phyloP scores from a whole-genome alignment of 2,113 vertebrate genomes.

The Carassius carassius region DNA sequence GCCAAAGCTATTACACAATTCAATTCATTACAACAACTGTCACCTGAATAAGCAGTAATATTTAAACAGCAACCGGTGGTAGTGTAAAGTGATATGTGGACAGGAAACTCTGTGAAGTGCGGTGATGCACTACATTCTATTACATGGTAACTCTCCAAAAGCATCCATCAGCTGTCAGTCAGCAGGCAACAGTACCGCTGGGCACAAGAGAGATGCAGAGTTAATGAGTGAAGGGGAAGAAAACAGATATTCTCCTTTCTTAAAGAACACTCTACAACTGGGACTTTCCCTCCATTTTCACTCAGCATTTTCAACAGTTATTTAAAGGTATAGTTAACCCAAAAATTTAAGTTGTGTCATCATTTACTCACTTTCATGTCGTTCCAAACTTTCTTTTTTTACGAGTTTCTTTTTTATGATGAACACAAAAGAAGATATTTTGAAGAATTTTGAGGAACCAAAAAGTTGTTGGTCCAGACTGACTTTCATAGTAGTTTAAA shows the following conservation, averaged over 20 bases:
- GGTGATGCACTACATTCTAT: conserved; percentile 60
- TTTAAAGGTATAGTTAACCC: too few species aligned
- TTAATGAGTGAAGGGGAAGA: conserved; percentile 72
- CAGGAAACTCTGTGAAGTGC: conserved; percentile 55
- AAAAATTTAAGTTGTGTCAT: too few species aligned
- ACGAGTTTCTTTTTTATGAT: too few species aligned
- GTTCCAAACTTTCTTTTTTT: too few species aligned
- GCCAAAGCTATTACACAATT: conserved; percentile 1
- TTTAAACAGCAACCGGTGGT: not conserved
- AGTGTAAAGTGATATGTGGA: conserved; percentile 1
- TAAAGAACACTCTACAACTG: conserved; percentile 4
- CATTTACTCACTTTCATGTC: too few species aligned
- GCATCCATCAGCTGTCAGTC: conserved; percentile 73
- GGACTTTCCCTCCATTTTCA: conserved; percentile 31
- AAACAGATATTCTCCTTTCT: conserved; percentile 27
- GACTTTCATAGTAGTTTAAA: too few species aligned
- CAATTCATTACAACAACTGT: conserved; percentile 28
- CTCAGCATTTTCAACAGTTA: not conserved
- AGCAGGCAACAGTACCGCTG: conserved; percentile 66
- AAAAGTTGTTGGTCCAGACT: too few species aligned
- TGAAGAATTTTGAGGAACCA: too few species aligned
- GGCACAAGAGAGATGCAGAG: conserved; percentile 70
- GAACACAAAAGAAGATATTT: too few species aligned
- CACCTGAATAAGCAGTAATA: conserved; percentile 32
- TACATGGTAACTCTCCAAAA: conserved; percentile 71